Evolutionary conservation across 2,797 vertebrate species (phyloP), one percentile per base, ranked within the genome.

Genomic region (Psittacula echo): DNA sequence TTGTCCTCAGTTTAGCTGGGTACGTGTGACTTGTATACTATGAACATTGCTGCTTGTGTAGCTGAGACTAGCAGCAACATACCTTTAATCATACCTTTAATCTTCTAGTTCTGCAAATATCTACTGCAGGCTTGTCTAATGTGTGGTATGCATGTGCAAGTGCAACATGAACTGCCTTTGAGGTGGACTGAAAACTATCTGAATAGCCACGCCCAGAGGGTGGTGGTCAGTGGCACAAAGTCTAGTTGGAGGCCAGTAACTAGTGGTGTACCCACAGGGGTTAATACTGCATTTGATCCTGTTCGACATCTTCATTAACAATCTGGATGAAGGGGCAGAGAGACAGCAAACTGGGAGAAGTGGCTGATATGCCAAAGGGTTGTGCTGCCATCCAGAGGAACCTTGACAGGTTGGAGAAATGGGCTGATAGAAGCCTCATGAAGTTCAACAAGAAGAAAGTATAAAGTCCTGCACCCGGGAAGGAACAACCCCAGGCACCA

Each of bases 1-100:
- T 8, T 17, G 13, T 30, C n/a, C 51, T 47, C 54, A 44, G 2
- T 30, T 76, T 78, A 34, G 24, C 24, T 61, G 37, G 23, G 30
- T 16, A 17, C 1, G 0, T 45, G 30, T 0, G 0, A 37, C 51
- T 47, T 23, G 22, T 11, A 11, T 12, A 3, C 41, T 18, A 30
- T n/a, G 23, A 70, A 58, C 2, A 6, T 7, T 41, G 7, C 21
- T 67, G 14, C 50, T 48, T 29, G 24, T 44, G 41, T 20, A 76
- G 34, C 6, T 39, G 30, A 44, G 85, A 39, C 29, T 4, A 76
- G 54, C 54, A 87, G 82, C 1, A 60, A 68, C 70, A 70, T 6
- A 53, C 8, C 27, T 62, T 65, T 20, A 34, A 78, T 18, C 24
- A 70, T 9, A 53, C 9, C 29, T 54, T 65, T 11, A 32, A 79